Evolutionary conservation across 1,140 invertebrate species (phyloP).

Genomic region (Drosophila arizonae): DNA sequence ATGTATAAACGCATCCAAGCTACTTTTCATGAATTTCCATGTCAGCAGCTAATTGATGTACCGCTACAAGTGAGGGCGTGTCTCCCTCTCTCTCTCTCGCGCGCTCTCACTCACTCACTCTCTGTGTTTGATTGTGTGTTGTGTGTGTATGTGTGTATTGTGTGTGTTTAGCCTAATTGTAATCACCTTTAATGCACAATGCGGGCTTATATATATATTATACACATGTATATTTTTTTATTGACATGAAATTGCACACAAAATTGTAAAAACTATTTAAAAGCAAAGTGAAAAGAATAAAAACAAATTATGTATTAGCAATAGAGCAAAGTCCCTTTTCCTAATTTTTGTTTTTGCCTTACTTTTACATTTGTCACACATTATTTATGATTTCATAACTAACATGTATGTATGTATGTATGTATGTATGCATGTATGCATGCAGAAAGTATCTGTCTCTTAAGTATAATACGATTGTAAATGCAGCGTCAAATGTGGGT

Average conservation of each 20-base stretch:
- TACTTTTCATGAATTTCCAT: slow-evolving; percentile 36
- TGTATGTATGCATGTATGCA: not conserved
- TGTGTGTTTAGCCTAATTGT: slow-evolving; percentile 26
- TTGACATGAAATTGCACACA: slow-evolving; percentile 31
- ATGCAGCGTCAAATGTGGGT: slow-evolving; percentile 38
- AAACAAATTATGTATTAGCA: slow-evolving; percentile 15
- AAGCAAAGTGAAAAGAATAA: slow-evolving; percentile 12
- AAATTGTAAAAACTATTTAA: slow-evolving; percentile 24
- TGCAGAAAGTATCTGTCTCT: not conserved
- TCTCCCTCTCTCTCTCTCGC: no score
- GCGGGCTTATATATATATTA: slow-evolving; percentile 2
- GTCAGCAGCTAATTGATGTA: slow-evolving; percentile 29
- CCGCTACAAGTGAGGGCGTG: no score
- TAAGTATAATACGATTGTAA: slow-evolving; percentile 38
- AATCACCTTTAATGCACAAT: slow-evolving; percentile 27
- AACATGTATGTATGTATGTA: not conserved
- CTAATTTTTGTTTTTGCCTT: not conserved
- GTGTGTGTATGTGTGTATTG: not conserved
- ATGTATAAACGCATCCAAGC: slow-evolving; percentile 47
- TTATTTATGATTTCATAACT: slow-evolving; percentile 11
- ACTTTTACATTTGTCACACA: not conserved
- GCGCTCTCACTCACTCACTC: no score
- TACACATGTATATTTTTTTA: slow-evolving; percentile 21
- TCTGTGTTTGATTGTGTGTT: slow-evolving; percentile 3
- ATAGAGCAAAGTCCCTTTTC: slow-evolving; percentile 11